phyloP scores from a whole-genome alignment of 1,140 invertebrate genomes.

The Tetragonula clypearis region DNA sequence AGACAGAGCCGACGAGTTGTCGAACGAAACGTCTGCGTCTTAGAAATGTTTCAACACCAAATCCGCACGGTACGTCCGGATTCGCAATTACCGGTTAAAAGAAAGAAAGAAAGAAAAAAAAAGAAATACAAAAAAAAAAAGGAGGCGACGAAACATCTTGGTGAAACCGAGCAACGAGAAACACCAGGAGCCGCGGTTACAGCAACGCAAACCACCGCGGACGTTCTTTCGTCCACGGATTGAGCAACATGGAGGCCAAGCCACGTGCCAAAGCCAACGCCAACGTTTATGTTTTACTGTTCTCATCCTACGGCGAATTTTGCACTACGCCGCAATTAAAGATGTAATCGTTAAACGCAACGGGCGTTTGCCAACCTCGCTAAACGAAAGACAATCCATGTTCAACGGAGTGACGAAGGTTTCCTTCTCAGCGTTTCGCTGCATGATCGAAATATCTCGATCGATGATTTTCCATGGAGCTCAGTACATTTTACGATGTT shows the following conservation, averaged over 20 bases:
- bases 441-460: background rate
- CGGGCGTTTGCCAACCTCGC: conserved; percentile 53
- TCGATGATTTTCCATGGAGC: background rate
- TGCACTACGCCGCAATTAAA: conserved; percentile 78
- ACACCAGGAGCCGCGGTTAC: background rate
- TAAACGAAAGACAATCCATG: background rate
- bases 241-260: conserved; percentile 11
- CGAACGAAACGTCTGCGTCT: background rate
- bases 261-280: conserved; percentile 28
- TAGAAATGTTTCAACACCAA: background rate
- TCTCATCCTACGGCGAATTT: conserved; percentile 63
- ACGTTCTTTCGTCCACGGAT: conserved; percentile 2
- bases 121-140: background rate
- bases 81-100: conserved; percentile 9
- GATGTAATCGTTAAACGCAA: conserved; percentile 71
- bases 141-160: conserved; percentile 9
- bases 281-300: conserved; percentile 75
- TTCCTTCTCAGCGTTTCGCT: background rate
- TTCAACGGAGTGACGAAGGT: background rate
- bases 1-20: background rate
- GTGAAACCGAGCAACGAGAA: conserved; percentile 22
- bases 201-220: conserved; percentile 20
- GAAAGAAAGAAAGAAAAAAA: background rate
- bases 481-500: background rate
- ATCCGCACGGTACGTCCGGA: background rate